Conservation (phyloP, 2,888 invertebrate species). For the Ethmia dodecea region DNA sequence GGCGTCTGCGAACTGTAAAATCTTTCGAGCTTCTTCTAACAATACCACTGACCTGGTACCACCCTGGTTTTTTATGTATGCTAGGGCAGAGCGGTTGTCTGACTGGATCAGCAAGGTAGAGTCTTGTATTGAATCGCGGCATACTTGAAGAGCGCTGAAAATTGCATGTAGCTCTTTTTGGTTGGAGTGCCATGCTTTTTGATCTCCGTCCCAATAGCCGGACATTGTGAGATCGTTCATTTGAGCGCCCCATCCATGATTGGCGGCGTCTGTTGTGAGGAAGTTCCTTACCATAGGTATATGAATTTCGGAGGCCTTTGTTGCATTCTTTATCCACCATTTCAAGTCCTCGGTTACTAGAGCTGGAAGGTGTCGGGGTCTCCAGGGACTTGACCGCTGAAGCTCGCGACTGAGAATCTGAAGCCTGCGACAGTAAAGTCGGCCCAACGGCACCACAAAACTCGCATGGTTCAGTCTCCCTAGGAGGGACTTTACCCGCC, state of each 20-base stretch:
- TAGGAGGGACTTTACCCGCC: background rate
- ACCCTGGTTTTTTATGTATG: constrained; percentile 23
- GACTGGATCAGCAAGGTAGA: constrained; percentile 13
- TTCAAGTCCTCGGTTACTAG: constrained; percentile 10
- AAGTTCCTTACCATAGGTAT: constrained; percentile 16
- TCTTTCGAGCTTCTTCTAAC: background rate
- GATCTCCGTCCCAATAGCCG: constrained; percentile 13
- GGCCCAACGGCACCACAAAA: background rate
- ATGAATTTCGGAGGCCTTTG: constrained; percentile 6
- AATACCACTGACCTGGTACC: constrained; percentile 15
- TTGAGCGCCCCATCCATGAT: constrained; percentile 19
- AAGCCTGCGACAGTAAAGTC: background rate
- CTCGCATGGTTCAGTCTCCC: background rate
- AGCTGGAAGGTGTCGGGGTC: constrained; percentile 9
- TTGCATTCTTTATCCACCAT: constrained; percentile 16
- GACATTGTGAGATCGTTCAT: constrained; percentile 13
- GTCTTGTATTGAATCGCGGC: constrained; percentile 6
- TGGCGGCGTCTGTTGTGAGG: constrained; percentile 16
- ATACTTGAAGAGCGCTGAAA: constrained; percentile 5
- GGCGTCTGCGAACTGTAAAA: constrained; percentile 2
- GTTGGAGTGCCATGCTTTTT: constrained; percentile 21
- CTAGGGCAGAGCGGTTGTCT: constrained; percentile 21
- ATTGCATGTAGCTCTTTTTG: constrained; percentile 22
- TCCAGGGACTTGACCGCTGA: background rate
- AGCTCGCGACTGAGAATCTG: background rate